Conservation (phyloP, 1,140 invertebrate genomes). For the Ladona fulva region DNA sequence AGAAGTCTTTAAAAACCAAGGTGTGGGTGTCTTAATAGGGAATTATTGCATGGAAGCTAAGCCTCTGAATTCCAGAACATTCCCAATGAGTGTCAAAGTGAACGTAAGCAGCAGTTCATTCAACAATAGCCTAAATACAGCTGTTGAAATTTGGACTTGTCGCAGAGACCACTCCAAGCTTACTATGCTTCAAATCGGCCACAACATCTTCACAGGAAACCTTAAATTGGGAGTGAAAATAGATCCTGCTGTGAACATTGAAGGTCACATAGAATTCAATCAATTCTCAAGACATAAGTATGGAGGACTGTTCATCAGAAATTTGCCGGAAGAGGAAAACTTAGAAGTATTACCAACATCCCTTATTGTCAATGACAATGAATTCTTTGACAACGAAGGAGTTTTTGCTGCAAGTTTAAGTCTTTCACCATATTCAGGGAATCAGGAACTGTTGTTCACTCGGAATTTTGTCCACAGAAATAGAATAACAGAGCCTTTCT, state of each 20-base stretch:
- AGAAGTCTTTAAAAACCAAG: slow-evolving; percentile 70
- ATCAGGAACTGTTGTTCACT: slow-evolving; percentile 75
- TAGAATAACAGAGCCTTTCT: slow-evolving; percentile 77
- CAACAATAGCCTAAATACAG: slow-evolving; percentile 62
- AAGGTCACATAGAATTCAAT: slow-evolving; percentile 75
- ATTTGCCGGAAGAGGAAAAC: slow-evolving; percentile 64
- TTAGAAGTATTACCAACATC: slow-evolving; percentile 51
- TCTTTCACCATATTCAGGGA: slow-evolving; percentile 71
- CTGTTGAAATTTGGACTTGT: slow-evolving; percentile 68
- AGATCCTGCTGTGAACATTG: slow-evolving; percentile 73
- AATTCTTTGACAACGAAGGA: slow-evolving; percentile 79
- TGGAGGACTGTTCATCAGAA: slow-evolving; percentile 80
- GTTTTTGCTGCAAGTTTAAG: slow-evolving; percentile 79
- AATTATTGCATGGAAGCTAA: slow-evolving; percentile 38
- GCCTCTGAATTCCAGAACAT: slow-evolving; percentile 47
- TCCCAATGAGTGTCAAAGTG: slow-evolving; percentile 49
- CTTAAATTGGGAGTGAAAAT: slow-evolving; percentile 66
- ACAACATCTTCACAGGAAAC: slow-evolving; percentile 74
- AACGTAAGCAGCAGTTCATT: slow-evolving; percentile 83
- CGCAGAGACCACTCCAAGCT: slow-evolving; percentile 50
- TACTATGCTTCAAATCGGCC: slow-evolving; percentile 65
- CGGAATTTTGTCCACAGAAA: slow-evolving; percentile 84
- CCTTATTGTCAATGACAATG: slow-evolving; percentile 76
- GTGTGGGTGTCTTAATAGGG: slow-evolving; percentile 68
- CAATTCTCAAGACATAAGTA: slow-evolving; percentile 70